Base-by-base conservation (phyloP, 2,113 vertebrate species). In the Menura novaehollandiae region DNA sequence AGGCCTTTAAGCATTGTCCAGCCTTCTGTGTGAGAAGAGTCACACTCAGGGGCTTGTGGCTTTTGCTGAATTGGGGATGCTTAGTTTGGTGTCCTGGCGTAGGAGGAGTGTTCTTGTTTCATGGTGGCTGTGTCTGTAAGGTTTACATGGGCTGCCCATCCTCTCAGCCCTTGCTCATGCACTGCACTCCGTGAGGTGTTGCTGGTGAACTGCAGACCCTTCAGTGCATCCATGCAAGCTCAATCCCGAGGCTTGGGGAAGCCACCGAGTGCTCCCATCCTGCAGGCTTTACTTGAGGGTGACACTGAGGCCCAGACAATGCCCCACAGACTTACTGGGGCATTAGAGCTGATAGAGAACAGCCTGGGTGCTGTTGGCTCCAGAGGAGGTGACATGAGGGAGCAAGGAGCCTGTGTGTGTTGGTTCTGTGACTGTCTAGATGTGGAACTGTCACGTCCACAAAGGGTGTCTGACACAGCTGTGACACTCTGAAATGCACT, bases 201-300 rank as follows among this genome's bases (percentile, higher is more conserved):
- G 69, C 35, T 85, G 52, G 9, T 43, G 49, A 76, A 8, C 49
- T 37, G 59, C 67, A 28, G 21, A 19, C 37, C 44, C 37, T 81
- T 60, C 41, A 44, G 30, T 6, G 62, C 11, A 16, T 46, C 53
- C 1, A 0, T 44, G 17, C 2, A 7, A 30, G 27, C 41, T 28
- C 10, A 4, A 83, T 60, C 47, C 52, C 4, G 2, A 24, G 33
- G 15, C 13, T n/a, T 14, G 10, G 22, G 32, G 43, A 58, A 6
- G 21, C 33, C 43, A 15, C 17, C 1, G 13, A 27, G 15, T 0
- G 0, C 18, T 75, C 18, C 22, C 2, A 16, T 44, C 28, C 23
- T 21, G 15, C 41, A 73, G 35, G 22, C 12, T 43, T 53, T 41
- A 35, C 49, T 68, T 37, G 32, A 14, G 35, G 17, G 24, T 53